Evolutionary conservation across 2,797 vertebrate genomes (phyloP).

Genomic region (Sparidentex hasta): DNA sequence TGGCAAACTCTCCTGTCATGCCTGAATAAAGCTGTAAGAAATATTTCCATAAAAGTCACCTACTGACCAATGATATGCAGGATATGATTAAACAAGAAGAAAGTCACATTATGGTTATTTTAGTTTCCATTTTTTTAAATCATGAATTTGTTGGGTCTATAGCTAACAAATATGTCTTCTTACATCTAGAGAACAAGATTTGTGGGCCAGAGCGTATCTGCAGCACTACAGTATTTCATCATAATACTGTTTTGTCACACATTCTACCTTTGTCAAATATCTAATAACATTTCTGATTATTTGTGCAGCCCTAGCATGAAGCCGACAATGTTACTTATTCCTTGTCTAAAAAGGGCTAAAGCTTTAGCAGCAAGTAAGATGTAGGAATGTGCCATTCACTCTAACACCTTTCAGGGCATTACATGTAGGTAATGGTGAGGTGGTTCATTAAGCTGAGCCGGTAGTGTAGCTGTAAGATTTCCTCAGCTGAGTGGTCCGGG

Average conservation of each 20-base stretch:
- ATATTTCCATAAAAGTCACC: neutral
- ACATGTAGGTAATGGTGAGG: slow-evolving; percentile 53
- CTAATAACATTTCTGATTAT: too few relatives aligned
- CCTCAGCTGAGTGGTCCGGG: slow-evolving; percentile 48
- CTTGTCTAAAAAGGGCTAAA: neutral
- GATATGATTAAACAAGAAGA: too few relatives aligned
- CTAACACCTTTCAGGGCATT: slow-evolving; percentile 37
- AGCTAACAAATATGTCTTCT: too few relatives aligned
- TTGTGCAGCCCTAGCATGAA: neutral
- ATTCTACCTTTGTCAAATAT: too few relatives aligned
- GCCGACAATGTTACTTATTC: neutral
- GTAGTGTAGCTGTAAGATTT: slow-evolving; percentile 59
- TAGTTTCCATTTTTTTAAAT: too few relatives aligned
- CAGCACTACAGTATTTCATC: too few relatives aligned
- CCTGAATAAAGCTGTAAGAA: neutral
- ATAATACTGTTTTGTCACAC: too few relatives aligned
- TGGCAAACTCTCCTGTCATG: neutral
- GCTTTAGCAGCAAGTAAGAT: slow-evolving; percentile 23
- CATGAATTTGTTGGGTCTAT: too few relatives aligned
- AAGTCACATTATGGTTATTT: too few relatives aligned
- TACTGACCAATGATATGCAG: too few relatives aligned
- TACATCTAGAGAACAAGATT: too few relatives aligned
- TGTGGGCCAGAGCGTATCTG: too few relatives aligned
- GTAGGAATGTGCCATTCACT: slow-evolving; percentile 28
- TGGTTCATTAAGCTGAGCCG: slow-evolving; percentile 71